phyloP scores from a whole-genome alignment of 2,888 invertebrate genomes.

The Melanostoma scalare region DNA sequence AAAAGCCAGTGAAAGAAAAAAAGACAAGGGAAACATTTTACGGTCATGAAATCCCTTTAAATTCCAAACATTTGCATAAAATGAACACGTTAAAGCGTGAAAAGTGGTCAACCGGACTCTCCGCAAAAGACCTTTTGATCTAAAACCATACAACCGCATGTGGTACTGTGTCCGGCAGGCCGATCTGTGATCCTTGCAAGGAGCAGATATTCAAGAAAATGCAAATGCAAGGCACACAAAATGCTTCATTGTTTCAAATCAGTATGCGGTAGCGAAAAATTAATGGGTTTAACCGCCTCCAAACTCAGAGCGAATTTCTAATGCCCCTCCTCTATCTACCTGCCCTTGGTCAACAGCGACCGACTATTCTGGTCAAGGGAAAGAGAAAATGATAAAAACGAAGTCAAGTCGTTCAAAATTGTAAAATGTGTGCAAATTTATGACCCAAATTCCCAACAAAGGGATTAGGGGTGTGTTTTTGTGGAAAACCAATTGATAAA shows the following conservation, averaged over 20 bases:
- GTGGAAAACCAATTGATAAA: constrained; percentile 64
- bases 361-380: neutral
- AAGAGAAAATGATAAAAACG: neutral
- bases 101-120: constrained; percentile 58
- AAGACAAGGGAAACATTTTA: constrained; percentile 56
- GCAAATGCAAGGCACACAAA: constrained; percentile 53
- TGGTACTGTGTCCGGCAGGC: constrained; percentile 27
- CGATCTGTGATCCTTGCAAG: too few relatives aligned
- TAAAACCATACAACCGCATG: constrained; percentile 29
- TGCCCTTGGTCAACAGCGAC: constrained; percentile 15
- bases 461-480: constrained; percentile 63
- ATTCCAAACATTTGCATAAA: constrained; percentile 71
- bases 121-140: constrained; percentile 9
- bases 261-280: constrained; percentile 67
- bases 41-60: constrained; percentile 69
- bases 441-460: constrained; percentile 65
- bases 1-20: constrained; percentile 7
- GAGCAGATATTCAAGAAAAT: constrained; percentile 2
- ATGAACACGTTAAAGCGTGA: constrained; percentile 66
- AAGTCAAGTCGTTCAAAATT: constrained; percentile 53
- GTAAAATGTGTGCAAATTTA: constrained; percentile 41
- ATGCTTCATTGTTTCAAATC: constrained; percentile 42
- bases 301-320: constrained; percentile 42
- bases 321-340: constrained; percentile 34
- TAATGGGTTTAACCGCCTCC: constrained; percentile 70